phyloP scores from a whole-genome alignment of 2,888 invertebrate species.

The Agrotis puta region DNA sequence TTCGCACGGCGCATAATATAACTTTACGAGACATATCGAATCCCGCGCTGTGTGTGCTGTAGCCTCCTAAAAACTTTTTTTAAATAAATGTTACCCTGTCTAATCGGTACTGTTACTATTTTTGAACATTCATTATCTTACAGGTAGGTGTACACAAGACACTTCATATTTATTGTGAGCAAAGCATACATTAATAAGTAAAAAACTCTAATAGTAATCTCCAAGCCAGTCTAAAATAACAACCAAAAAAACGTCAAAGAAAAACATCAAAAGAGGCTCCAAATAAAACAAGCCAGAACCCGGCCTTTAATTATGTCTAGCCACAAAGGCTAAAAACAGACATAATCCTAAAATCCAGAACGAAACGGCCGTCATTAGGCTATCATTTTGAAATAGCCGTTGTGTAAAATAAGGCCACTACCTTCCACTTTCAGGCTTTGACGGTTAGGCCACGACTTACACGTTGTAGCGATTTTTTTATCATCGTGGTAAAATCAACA shows the following conservation, averaged over 20 bases:
- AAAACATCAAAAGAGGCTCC: slow-evolving; percentile 26
- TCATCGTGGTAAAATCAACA: too few relatives aligned
- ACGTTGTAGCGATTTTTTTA: not conserved
- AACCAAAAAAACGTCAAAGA: slow-evolving; percentile 32
- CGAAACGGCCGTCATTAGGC: slow-evolving; percentile 47
- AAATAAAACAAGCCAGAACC: slow-evolving; percentile 15
- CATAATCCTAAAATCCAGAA: slow-evolving; percentile 38
- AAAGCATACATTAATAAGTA: not conserved
- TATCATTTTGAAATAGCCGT: slow-evolving; percentile 22
- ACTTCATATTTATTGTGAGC: not conserved
- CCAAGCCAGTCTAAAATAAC: slow-evolving; percentile 10
- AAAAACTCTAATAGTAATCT: not conserved
- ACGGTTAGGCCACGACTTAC: not conserved
- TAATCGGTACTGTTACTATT: too few relatives aligned
- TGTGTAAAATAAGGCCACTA: slow-evolving; percentile 36
- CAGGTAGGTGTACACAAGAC: not conserved
- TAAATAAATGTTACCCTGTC: too few relatives aligned
- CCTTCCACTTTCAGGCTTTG: slow-evolving; percentile 22
- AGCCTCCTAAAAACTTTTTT: too few relatives aligned
- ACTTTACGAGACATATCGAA: too few relatives aligned
- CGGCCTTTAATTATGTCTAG: slow-evolving; percentile 25
- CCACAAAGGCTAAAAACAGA: slow-evolving; percentile 33
- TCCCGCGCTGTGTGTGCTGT: too few relatives aligned
- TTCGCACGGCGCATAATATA: too few relatives aligned
- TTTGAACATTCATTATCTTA: not conserved